phyloP scores from a whole-genome alignment of 2,888 invertebrate species.

The Ochropleura leucogaster region DNA sequence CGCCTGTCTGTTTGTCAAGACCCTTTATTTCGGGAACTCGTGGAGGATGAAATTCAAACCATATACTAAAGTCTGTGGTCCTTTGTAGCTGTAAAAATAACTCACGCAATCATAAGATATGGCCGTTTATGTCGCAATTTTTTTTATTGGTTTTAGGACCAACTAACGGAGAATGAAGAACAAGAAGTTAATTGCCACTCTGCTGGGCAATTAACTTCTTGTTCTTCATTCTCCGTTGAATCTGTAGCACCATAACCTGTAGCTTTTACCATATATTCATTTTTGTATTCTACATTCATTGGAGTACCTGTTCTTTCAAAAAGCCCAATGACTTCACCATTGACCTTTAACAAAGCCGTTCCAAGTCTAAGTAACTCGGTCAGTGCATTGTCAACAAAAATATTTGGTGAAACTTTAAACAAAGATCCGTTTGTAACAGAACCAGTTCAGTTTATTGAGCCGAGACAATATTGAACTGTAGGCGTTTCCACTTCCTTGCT shows the following conservation, averaged over 20 bases:
- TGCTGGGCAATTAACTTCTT: neutral
- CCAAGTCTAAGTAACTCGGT: conserved; percentile 48
- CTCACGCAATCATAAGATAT: too few species aligned
- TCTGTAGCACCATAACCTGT: neutral
- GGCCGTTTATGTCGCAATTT: too few species aligned
- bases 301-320: conserved; percentile 40
- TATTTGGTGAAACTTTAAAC: conserved; percentile 68
- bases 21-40: too few species aligned
- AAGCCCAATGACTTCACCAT: conserved; percentile 35
- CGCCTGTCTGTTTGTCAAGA: too few species aligned
- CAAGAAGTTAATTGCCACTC: too few species aligned
- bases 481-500: conserved; percentile 77
- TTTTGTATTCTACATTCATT: neutral
- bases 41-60: too few species aligned
- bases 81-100: too few species aligned
- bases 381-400: conserved; percentile 65
- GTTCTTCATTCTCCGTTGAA: neutral
- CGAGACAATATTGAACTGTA: conserved; percentile 72
- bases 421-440: conserved; percentile 72
- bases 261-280: neutral
- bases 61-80: too few species aligned
- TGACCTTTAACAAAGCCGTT: conserved; percentile 48
- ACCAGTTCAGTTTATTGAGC: conserved; percentile 79
- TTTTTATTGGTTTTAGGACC: too few species aligned
- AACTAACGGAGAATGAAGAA: too few species aligned